These are phyloP conservation scores for Leucopsar rothschildi DNA, from an alignment of 2,113 vertebrate species.

Conservation along the genomic window DNA sequence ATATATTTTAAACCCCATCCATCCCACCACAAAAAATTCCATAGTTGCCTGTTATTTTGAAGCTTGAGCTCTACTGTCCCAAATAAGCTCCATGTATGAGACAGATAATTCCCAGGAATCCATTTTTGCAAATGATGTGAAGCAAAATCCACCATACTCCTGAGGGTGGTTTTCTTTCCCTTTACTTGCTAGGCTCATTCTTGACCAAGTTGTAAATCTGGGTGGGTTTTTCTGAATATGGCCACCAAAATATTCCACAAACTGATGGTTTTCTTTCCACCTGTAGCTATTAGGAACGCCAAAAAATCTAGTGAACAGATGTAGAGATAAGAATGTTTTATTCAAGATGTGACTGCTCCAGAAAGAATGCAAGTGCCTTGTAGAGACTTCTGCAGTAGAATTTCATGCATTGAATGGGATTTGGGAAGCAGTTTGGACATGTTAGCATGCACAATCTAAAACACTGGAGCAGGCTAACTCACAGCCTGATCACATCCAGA, in stretches of 20 bases:
- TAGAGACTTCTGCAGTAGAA: neutral
- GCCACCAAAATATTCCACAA: neutral
- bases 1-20: neutral
- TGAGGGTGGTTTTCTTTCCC: neutral
- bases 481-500: neutral
- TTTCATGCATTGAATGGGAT: neutral
- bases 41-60: neutral
- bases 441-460: neutral
- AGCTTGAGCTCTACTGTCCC: neutral
- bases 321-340: neutral
- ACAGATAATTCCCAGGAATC: neutral
- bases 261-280: neutral
- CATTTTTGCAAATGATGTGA: neutral
- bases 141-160: neutral
- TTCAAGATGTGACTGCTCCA: rapidly evolving
- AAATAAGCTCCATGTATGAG: neutral
- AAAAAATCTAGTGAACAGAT: neutral
- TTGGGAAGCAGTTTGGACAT: neutral
- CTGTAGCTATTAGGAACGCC: neutral
- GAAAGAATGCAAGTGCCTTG: neutral
- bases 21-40: neutral
- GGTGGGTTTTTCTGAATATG: neutral
- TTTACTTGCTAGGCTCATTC: neutral
- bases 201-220: neutral
- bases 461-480: neutral